These are phyloP conservation scores for Coregonus ussuriensis DNA, from an alignment of 2,797 vertebrate genomes.

Conservation along the genomic window DNA sequence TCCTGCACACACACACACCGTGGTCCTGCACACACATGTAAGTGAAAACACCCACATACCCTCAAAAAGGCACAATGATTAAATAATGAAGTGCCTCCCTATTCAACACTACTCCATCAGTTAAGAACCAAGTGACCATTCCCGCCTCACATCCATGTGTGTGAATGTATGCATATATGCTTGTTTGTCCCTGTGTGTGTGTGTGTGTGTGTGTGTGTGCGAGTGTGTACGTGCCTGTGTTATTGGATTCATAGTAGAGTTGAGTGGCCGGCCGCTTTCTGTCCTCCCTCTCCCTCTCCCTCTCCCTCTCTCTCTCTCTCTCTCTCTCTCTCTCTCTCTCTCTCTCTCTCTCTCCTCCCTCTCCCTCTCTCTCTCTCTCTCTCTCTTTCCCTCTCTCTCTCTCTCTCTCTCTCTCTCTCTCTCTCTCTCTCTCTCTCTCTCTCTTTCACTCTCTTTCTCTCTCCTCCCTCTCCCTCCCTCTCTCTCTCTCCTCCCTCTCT, in stretches of 20 bases:
- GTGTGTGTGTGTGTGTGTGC: slow-evolving; percentile 5
- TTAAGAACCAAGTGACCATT: not conserved
- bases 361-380: no score
- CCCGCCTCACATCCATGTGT: slow-evolving; percentile 50
- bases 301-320: not conserved
- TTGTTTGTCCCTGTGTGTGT: not conserved
- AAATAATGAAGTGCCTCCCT: not conserved
- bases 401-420: no score
- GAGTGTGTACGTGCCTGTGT: slow-evolving; percentile 12
- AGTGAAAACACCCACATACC: not conserved
- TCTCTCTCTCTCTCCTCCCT: not conserved
- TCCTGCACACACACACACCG: not conserved
- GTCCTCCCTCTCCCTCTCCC: not conserved
- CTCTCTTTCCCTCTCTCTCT: no score
- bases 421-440: no score
- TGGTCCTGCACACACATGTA: no score
- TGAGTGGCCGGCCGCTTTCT: slow-evolving; percentile 44
- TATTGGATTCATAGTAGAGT: slow-evolving; percentile 59
- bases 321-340: not conserved
- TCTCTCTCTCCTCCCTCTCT: not conserved
- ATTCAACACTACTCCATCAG: not conserved
- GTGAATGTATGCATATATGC: not conserved
- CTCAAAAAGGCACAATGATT: not conserved
- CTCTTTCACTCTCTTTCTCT: not conserved
- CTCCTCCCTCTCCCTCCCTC: not conserved